Evolutionary conservation across 1,140 invertebrate genomes (phyloP).

Genomic region (Dendroctonus ponderosae): DNA sequence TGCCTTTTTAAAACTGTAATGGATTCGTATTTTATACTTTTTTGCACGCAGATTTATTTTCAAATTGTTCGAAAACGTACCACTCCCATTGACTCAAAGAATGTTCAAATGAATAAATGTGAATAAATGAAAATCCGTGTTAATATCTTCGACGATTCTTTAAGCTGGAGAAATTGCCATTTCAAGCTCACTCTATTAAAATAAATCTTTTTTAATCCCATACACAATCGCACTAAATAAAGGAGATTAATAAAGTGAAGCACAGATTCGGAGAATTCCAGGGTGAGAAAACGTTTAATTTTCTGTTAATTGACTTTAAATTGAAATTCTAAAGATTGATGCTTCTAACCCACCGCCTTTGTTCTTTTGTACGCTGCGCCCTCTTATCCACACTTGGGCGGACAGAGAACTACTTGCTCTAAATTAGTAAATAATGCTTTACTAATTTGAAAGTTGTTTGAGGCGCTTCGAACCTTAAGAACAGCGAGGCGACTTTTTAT

Average conservation of each 20-base stretch:
- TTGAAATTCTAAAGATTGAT: conserved; percentile 27
- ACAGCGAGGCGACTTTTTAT: too few species aligned
- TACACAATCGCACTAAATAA: conserved; percentile 23
- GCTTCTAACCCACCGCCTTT: conserved; percentile 10
- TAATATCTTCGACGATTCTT: too few species aligned
- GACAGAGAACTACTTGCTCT: neutral
- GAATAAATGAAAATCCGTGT: too few species aligned
- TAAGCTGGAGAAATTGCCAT: conserved; percentile 6
- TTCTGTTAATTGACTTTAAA: conserved; percentile 28
- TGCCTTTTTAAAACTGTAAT: neutral
- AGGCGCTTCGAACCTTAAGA: too few species aligned
- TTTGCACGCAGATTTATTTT: neutral
- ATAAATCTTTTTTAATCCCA: conserved; percentile 25
- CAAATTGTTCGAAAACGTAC: too few species aligned
- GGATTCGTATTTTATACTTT: neutral
- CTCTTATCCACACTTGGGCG: conserved; percentile 11
- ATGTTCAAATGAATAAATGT: too few species aligned
- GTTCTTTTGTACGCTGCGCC: conserved; percentile 13
- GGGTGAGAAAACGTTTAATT: conserved; percentile 27
- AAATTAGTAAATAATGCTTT: neutral
- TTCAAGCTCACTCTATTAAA: conserved; percentile 10
- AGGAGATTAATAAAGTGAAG: conserved; percentile 23
- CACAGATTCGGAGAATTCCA: conserved; percentile 19
- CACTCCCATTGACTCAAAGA: too few species aligned
- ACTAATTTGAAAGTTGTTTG: neutral